Conservation (phyloP, 1,140 invertebrate species). For the Tetramorium simillimum region DNA sequence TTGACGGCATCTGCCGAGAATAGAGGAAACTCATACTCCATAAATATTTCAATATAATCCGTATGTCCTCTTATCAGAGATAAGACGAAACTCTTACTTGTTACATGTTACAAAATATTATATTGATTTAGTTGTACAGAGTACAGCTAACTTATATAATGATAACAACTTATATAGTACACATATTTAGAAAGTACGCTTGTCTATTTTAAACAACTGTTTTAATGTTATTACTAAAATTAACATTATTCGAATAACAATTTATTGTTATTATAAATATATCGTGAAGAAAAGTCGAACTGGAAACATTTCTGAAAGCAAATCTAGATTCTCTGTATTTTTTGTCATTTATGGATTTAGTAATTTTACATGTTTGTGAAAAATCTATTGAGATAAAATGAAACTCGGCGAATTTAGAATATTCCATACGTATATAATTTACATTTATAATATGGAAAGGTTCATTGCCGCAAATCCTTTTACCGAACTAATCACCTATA, state of each 20-base stretch:
- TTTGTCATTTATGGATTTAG: not conserved
- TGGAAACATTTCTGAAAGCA: not conserved
- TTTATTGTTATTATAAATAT: not conserved
- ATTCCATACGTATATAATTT: not conserved
- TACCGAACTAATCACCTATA: not conserved
- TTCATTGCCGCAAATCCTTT: conserved; percentile 11
- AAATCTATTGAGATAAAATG: not conserved
- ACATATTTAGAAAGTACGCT: not conserved
- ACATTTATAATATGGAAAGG: not conserved
- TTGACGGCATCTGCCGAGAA: conserved; percentile 42
- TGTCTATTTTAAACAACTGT: not conserved
- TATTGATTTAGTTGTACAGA: not conserved
- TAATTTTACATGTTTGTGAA: not conserved
- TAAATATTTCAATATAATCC: conserved; percentile 22
- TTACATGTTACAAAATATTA: not conserved
- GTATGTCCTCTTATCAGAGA: not conserved
- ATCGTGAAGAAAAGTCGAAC: not conserved
- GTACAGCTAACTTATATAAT: not conserved
- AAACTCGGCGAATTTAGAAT: not conserved
- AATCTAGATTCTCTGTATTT: not conserved
- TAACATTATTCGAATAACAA: not conserved
- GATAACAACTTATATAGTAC: not conserved
- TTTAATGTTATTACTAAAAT: not conserved
- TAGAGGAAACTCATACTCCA: not conserved
- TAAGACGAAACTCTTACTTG: not conserved